Percentiles rank a stretch among this genome's conserved stretches.
phyloP scores from a whole-genome alignment of 2,888 invertebrate genomes.

The Acanthoscelides obtectus region DNA sequence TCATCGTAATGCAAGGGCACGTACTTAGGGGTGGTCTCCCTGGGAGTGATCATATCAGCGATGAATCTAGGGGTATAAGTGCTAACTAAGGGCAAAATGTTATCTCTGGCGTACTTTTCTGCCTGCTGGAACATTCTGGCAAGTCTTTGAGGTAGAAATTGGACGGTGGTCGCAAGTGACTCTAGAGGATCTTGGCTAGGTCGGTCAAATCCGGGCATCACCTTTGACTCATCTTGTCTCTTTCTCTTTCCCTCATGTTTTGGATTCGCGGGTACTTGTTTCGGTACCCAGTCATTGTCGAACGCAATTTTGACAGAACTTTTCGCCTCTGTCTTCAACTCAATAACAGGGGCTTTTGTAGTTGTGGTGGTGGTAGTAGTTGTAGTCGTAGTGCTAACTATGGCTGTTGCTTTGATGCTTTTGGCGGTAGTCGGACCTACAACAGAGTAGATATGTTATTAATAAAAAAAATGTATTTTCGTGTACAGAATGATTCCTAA shows the following conservation, averaged over 20 bases:
- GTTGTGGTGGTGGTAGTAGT: slow-evolving; percentile 20
- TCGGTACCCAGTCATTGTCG: slow-evolving; percentile 36
- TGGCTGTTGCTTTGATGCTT: slow-evolving; percentile 34
- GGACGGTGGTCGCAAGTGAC: slow-evolving; percentile 58
- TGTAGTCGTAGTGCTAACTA: not conserved
- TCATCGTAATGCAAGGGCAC: slow-evolving; percentile 42
- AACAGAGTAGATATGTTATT: not conserved
- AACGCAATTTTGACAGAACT: not conserved
- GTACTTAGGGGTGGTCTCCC: slow-evolving; percentile 34
- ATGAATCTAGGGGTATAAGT: slow-evolving; percentile 71
- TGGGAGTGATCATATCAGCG: slow-evolving; percentile 41
- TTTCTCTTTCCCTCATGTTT: slow-evolving; percentile 38
- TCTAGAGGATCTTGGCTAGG: slow-evolving; percentile 33
- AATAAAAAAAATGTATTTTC: too few species aligned
- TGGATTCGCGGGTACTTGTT: slow-evolving; percentile 15
- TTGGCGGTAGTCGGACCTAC: not conserved
- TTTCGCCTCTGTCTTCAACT: slow-evolving; percentile 23
- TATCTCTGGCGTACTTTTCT: slow-evolving; percentile 75
- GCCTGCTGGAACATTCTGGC: slow-evolving; percentile 77
- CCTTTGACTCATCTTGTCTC: slow-evolving; percentile 32
- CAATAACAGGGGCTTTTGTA: slow-evolving; percentile 36
- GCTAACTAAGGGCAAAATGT: slow-evolving; percentile 69
- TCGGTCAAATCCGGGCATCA: not conserved
- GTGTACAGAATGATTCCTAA: too few species aligned
- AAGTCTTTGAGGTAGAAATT: slow-evolving; percentile 72